Evolutionary conservation across 2,797 vertebrate species (phyloP), one percentile per base, ranked within the genome.

Genomic region (Typhlichthys eigenmanni): DNA sequence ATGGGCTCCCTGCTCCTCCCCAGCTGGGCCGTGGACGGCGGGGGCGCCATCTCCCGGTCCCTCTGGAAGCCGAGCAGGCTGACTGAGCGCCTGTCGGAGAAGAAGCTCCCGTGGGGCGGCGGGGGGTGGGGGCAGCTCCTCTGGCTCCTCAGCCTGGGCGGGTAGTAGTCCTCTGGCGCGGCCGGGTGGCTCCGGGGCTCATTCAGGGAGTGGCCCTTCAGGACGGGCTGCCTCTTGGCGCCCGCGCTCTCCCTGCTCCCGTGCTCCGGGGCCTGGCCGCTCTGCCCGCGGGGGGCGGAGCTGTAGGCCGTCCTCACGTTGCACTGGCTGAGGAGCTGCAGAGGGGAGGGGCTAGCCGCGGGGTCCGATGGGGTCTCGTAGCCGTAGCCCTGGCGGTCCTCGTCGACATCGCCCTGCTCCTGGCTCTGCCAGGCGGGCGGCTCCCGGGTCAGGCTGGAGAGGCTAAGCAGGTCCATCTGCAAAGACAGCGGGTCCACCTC

Each of bases 391-490:
- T 97, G 94, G 0, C 58, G 66, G 12, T 51, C 82, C 48, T 97
- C 95, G 0, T 56, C 67, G 12, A 48, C 56, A 50, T 16, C 34
- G n/a, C 14, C 60, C 38, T 76, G 83, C n/a, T 94, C 92, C 70
- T 95, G 91, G 86, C 85, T 94, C 82, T 96, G 93, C 97, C 97
- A 98, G 12, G 95, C 73, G 1, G 95, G 94, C 3, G 91, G 87
- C 67, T 98, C 95, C 14, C 96, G 92, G 76, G 92, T 96, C 86
- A 98, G 93, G 86, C 96, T 97, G 75, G 97, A 96, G 71, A 99
- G 92, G 82, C 98, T 99, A 60, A 99, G 93, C 83, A 98, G 90
- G 78, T 99, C 98, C 98, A 99, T 99, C 88, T 99, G 97, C 74
- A 98, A 75, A 3, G 98, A 99, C 56, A 99, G 92, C 0, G 97